phyloP scores from a whole-genome alignment of 2,113 vertebrate genomes.

The Ia io region DNA sequence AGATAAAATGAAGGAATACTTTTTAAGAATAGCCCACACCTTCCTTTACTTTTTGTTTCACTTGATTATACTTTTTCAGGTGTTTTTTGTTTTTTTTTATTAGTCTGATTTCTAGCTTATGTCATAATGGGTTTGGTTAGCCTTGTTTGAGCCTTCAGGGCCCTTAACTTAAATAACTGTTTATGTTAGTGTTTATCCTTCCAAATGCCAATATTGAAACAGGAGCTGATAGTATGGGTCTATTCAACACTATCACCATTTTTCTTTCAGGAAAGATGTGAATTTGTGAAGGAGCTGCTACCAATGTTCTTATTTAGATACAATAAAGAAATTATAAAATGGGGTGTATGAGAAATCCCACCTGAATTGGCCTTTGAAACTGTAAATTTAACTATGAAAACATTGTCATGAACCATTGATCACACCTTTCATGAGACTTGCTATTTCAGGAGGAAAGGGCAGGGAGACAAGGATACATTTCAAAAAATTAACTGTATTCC shows the following conservation, averaged over 20 bases:
- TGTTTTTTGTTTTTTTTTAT: background rate
- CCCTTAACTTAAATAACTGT: slow-evolving; percentile 78
- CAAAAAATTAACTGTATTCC: background rate
- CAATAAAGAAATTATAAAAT: slow-evolving; percentile 83
- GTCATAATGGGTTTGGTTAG: background rate
- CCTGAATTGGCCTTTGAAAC: slow-evolving; percentile 80
- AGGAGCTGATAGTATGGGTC: slow-evolving; percentile 58
- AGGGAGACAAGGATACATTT: accelerated
- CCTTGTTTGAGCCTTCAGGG: background rate
- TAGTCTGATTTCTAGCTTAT: background rate
- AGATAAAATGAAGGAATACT: background rate
- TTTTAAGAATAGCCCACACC: background rate
- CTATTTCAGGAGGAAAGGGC: background rate
- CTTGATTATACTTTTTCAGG: background rate
- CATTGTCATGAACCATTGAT: slow-evolving; percentile 40
- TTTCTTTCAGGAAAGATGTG: slow-evolving; percentile 76
- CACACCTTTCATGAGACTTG: slow-evolving; percentile 41
- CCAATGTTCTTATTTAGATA: slow-evolving; percentile 74
- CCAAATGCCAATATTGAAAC: slow-evolving; percentile 76
- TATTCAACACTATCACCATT: slow-evolving; percentile 67
- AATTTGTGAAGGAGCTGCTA: slow-evolving; percentile 68
- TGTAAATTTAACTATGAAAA: slow-evolving; percentile 79
- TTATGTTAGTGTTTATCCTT: slow-evolving; percentile 83
- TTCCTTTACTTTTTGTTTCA: slow-evolving; percentile 19
- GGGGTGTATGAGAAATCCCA: slow-evolving; percentile 79